Base-by-base conservation (phyloP, 2,888 invertebrate genomes). In the Charanyca ferruginea region DNA sequence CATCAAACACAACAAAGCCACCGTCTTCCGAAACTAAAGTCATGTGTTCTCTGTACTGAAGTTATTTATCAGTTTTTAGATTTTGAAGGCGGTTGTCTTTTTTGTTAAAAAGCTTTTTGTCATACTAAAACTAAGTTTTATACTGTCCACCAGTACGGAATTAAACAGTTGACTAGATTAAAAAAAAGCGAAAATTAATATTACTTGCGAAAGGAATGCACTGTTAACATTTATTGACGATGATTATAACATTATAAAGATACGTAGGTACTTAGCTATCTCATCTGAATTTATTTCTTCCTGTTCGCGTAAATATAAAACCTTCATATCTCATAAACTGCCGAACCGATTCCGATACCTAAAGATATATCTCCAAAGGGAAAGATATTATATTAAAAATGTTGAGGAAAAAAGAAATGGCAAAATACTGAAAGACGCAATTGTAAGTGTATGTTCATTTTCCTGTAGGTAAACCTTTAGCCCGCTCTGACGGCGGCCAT, bases 381-480 rank as follows among this genome's bases (percentile, higher is more conserved):
- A 25, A 62, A 75, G 53, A 64, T 54, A 66, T 53, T n/a, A 57
- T 47, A 62, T 78, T 25, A 59, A 42, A 58, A 62, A 64, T 41
- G 22, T 51, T 25, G 51, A 54, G 57, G 53, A 79, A 76, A 75
- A n/a, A 61, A n/a, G 41, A 58, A 48, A 45, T 53, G 41, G 18
- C 4, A 44, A 49, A 73, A 79, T 58, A 44, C 45, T 9, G 8
- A n/a, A 42, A 67, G 41, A 28, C 35, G 42, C 22, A 25, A 18
- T 8, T 41, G 16, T 44, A 52, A 59, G 59, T 66, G 38, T 66
- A 38, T 66, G 61, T 47, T 75, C 32, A 55, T 60, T 68, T 75
- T 79, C 32, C 51, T 59, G 32, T 9, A 64, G 41, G 22, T 41
- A 66, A 59, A 66, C 16, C 32, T 49, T 59, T 51, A 32, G 59